A percentile compares a stretch with the other conserved stretches of the same genome.
Conservation (phyloP, 1,140 invertebrate species). For the Aphelenchoides avenae region DNA sequence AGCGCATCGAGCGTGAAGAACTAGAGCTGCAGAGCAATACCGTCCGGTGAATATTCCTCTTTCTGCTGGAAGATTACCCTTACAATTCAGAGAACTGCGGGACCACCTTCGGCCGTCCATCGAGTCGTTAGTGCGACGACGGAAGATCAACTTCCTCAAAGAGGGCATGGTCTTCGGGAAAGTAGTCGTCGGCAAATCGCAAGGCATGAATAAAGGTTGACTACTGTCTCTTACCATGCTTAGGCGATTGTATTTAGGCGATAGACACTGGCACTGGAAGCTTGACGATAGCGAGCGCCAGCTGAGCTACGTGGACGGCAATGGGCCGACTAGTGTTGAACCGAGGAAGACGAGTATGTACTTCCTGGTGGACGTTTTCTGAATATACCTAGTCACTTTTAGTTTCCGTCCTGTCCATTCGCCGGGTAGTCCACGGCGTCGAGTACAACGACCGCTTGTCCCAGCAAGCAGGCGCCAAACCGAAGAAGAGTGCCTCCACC, state of each 20-base stretch:
- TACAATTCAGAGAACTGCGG: slow-evolving; percentile 21
- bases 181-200: slow-evolving; percentile 16
- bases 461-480: slow-evolving; percentile 23
- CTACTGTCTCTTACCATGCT: no score
- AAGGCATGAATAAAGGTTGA: slow-evolving; percentile 20
- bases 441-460: slow-evolving; percentile 26
- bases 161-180: slow-evolving; percentile 36
- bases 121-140: slow-evolving; percentile 35
- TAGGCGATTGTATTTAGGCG: no score
- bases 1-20: slow-evolving; percentile 41
- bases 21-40: slow-evolving; percentile 35
- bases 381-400: no score
- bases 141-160: slow-evolving; percentile 39
- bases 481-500: slow-evolving; percentile 24
- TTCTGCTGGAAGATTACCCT: background rate
- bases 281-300: no score
- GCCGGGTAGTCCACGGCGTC: slow-evolving; percentile 15
- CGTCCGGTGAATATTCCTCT: slow-evolving; percentile 32
- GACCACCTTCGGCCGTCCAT: slow-evolving; percentile 36
- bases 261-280: no score
- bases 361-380: no score
- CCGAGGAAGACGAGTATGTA: no score
- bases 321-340: no score
- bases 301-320: no score
- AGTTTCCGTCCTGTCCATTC: slow-evolving; percentile 20